These are phyloP conservation scores for Porites australiensis DNA, from an alignment of 64 coral and sea anemone species.

Conservation along the genomic window DNA sequence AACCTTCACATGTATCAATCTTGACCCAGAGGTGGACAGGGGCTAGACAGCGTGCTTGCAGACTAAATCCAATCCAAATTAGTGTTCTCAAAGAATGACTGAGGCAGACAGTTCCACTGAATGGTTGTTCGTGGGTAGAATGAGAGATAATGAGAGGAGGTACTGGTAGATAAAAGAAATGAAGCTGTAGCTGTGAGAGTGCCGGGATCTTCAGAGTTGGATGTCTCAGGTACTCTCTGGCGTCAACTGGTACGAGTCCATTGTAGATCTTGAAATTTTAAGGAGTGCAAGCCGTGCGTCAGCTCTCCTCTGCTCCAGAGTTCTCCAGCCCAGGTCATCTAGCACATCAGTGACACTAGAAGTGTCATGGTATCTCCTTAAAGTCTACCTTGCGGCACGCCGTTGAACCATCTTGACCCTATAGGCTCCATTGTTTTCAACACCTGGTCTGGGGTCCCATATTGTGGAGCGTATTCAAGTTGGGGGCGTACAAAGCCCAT, in stretches of 20 bases:
- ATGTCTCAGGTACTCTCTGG: constrained; percentile 11
- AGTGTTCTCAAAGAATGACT: too few species aligned
- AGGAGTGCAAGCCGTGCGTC: background rate
- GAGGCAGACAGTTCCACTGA: too few species aligned
- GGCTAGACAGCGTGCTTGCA: too few species aligned
- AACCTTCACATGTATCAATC: too few species aligned
- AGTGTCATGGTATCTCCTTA: constrained; percentile 30
- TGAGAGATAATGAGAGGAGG: constrained; percentile 26
- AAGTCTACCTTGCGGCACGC: constrained; percentile 27
- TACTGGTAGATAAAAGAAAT: constrained; percentile 17
- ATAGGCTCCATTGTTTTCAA: constrained; percentile 57
- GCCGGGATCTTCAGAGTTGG: constrained; percentile 16
- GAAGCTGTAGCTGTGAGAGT: constrained; percentile 21
- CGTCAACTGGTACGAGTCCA: constrained; percentile 25
- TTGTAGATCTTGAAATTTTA: constrained; percentile 15
- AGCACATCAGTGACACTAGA: constrained; percentile 41
- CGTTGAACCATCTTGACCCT: constrained; percentile 68
- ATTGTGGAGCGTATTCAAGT: constrained; percentile 39
- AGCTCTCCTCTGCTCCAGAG: constrained; percentile 29
- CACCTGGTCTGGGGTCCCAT: constrained; percentile 49
- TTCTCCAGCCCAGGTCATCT: constrained; percentile 41
- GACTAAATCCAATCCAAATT: too few species aligned
- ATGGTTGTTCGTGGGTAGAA: too few species aligned
- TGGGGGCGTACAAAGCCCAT: constrained; percentile 42
- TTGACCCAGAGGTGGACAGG: too few species aligned